Evolutionary conservation across 2,797 vertebrate species (phyloP), one percentile per base, ranked within the genome.

Genomic region (Dallia pectoralis): DNA sequence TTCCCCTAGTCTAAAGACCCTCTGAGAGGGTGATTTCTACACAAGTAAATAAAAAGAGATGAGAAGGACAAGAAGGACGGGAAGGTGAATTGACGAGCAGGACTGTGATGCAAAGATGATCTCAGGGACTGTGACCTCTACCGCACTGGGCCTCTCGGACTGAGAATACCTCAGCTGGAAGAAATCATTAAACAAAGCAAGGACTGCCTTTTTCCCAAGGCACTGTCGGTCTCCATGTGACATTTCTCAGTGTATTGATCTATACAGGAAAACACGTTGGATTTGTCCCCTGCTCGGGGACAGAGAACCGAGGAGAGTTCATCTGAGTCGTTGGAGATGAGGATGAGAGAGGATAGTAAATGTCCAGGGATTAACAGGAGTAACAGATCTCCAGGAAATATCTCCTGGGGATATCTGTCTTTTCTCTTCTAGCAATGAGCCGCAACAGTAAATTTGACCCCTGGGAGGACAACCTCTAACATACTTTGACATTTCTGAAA

Each of bases 141-240:
- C 27, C 33, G 72, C 71, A 70, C 44, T 12, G 76, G 72, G 73
- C 61, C 71, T 72, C 71, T 71, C 61, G 44, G 47, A 80, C 87
- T 74, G 85, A 75, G 81, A 85, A 82, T 79, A 91, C 84, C 86
- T 92, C 87, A 91, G 48, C 84, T 79, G 82, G 88, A 93, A 93
- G 81, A 92, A 92, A 92, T 91, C 86, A 64, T 92, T 93, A 90
- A 89, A 89, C 81, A 86, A 88, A 89, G 86, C 87, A 84, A 89
- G 87, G 87, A 77, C 81, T 9, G 83, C 87, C 84, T 89, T 88
- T 87, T 86, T 80, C 86, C 80, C 29, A 18, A 14, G 84, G 70
- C 63, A 15, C 67, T 30, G 49, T 18, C 63, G 16, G 5, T 53
- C 61, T 72, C 76, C 29, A 49, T 12, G 12, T 59, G 53, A 59